Evolutionary conservation across 2,888 invertebrate genomes (phyloP).

Genomic region (Limnephilus rhombicus): DNA sequence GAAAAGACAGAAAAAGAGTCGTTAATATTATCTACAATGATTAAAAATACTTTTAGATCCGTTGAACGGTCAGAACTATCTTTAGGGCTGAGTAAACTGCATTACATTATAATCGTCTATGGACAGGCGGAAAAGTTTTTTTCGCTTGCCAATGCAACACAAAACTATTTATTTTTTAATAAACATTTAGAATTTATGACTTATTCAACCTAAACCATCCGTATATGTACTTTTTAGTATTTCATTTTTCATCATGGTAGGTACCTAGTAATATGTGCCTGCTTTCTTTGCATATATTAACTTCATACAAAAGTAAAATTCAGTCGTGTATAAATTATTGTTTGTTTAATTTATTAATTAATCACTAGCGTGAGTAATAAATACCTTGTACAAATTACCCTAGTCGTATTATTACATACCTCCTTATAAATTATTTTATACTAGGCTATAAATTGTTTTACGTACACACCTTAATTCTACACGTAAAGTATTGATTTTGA

Average conservation of each 20-base stretch:
- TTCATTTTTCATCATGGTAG: neutral
- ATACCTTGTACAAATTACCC: neutral
- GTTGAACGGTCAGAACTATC: neutral
- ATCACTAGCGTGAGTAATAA: neutral
- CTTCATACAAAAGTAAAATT: neutral
- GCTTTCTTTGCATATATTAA: too few relatives aligned
- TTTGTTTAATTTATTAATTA: neutral
- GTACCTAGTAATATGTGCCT: neutral
- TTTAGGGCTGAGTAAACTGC: neutral
- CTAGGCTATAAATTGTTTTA: neutral
- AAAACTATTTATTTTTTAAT: too few relatives aligned
- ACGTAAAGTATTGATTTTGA: neutral
- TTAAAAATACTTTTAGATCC: neutral
- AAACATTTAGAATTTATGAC: neutral
- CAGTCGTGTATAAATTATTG: neutral
- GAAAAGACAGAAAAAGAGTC: too few relatives aligned
- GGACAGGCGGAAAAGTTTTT: neutral
- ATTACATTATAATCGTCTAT: neutral
- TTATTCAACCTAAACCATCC: neutral
- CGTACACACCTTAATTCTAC: neutral
- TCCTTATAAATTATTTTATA: neutral
- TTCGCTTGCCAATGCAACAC: neutral
- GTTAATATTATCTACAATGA: too few relatives aligned
- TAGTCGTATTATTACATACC: neutral
- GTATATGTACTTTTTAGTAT: neutral